Conservation (phyloP, 2,888 invertebrate genomes). For the Polyommatus icarus region DNA sequence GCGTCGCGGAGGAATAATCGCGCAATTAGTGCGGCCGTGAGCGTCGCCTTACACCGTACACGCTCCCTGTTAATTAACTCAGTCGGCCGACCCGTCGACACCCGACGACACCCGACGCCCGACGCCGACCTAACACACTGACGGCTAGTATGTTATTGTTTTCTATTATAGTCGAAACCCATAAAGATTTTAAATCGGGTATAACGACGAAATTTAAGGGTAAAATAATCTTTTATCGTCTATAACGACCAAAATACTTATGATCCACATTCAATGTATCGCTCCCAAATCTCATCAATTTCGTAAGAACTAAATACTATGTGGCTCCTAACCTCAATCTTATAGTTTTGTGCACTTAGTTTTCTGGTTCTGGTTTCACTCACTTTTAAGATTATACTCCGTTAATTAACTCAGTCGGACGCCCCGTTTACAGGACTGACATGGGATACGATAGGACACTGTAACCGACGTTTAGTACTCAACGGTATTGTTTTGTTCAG, state of each 20-base stretch:
- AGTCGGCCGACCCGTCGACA: slow-evolving; percentile 69
- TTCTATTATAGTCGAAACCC: neutral
- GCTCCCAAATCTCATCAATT: slow-evolving; percentile 51
- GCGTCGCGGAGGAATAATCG: slow-evolving; percentile 80
- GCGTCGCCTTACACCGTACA: slow-evolving; percentile 81
- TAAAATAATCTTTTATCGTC: no score
- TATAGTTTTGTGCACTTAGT: no score
- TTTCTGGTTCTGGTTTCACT: neutral
- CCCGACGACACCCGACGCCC: slow-evolving; percentile 46
- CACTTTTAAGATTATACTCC: slow-evolving; percentile 32
- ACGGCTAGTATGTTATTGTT: slow-evolving; percentile 17
- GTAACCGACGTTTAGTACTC: neutral
- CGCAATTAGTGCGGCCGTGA: slow-evolving; percentile 80
- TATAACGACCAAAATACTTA: neutral
- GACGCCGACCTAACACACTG: slow-evolving; percentile 43
- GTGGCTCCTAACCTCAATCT: no score
- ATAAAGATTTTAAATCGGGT: neutral
- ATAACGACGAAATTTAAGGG: neutral
- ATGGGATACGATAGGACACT: no score
- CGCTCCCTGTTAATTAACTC: slow-evolving; percentile 79
- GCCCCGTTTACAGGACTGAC: slow-evolving; percentile 54
- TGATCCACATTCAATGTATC: slow-evolving; percentile 35
- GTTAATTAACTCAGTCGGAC: slow-evolving; percentile 79
- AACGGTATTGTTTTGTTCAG: neutral
- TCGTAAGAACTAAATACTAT: no score